Evolutionary conservation across 1,140 invertebrate genomes (phyloP).

Genomic region (Melipona quadrifasciata): DNA sequence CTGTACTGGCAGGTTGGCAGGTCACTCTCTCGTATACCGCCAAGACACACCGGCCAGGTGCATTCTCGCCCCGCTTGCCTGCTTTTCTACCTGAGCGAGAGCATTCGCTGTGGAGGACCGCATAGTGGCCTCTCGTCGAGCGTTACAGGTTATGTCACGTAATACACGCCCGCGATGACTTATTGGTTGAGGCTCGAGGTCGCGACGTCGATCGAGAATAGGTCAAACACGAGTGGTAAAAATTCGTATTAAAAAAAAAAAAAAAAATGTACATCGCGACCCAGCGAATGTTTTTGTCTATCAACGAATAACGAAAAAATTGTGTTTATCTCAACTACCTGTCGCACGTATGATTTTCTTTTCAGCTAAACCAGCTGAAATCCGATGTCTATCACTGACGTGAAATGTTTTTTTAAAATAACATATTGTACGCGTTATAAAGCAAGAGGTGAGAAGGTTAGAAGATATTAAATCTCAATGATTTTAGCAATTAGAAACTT

Average conservation of each 20-base stretch:
- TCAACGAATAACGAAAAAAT: background rate
- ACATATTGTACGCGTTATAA: background rate
- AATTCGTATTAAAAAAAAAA: conserved; percentile 29
- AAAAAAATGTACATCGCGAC: background rate
- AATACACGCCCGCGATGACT: conserved; percentile 65
- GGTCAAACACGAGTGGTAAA: conserved; percentile 46
- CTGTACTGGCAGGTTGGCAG: conserved; percentile 74
- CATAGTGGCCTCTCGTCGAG: conserved; percentile 55
- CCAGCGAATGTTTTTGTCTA: background rate
- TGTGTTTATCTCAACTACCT: no score
- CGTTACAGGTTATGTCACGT: conserved; percentile 69
- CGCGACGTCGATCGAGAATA: conserved; percentile 58
- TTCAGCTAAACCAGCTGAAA: background rate
- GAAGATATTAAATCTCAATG: background rate
- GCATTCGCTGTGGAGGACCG: conserved; percentile 39
- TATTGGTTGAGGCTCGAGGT: conserved; percentile 67
- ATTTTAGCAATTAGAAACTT: no score
- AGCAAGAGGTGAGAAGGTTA: background rate
- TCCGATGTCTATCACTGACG: background rate
- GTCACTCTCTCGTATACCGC: conserved; percentile 73
- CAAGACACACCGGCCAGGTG: conserved; percentile 71
- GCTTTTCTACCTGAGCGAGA: conserved; percentile 59
- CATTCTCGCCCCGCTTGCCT: conserved; percentile 73
- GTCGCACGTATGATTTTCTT: background rate
- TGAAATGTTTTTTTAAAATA: background rate